These are phyloP conservation scores for Eupithecia insigniata DNA, from an alignment of 2,888 invertebrate species.

Conservation along the genomic window DNA sequence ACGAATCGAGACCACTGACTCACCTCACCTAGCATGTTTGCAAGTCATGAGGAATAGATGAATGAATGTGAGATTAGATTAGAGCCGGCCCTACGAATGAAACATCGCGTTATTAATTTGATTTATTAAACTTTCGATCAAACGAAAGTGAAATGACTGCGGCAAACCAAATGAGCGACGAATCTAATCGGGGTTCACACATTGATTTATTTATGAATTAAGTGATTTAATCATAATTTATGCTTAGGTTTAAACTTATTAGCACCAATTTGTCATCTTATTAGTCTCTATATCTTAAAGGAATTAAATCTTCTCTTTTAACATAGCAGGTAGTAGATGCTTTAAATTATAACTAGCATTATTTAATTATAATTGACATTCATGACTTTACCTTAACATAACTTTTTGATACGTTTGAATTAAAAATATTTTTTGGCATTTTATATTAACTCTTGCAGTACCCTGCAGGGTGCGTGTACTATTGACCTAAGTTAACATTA, in stretches of 20 bases:
- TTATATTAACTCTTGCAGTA: too few relatives aligned
- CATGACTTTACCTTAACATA: too few relatives aligned
- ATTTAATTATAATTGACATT: too few relatives aligned
- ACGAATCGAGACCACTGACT: slow-evolving; percentile 59
- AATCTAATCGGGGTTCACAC: slow-evolving; percentile 13
- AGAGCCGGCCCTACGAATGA: slow-evolving; percentile 33
- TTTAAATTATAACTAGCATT: too few relatives aligned
- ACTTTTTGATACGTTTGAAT: too few relatives aligned
- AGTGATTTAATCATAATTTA: slow-evolving; percentile 18
- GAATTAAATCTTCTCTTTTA: too few relatives aligned
- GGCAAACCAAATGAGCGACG: slow-evolving; percentile 15
- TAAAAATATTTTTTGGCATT: too few relatives aligned
- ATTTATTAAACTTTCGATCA: slow-evolving; percentile 36
- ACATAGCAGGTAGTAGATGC: too few relatives aligned
- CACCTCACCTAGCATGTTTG: slow-evolving; percentile 48
- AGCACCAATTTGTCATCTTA: slow-evolving; percentile 1
- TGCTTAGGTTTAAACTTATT: neutral
- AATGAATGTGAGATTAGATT: slow-evolving; percentile 34
- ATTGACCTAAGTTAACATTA: too few relatives aligned
- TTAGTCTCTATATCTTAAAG: neutral
- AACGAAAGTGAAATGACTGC: slow-evolving; percentile 27
- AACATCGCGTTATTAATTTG: slow-evolving; percentile 33
- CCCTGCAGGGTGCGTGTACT: too few relatives aligned
- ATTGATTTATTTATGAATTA: slow-evolving; percentile 18
- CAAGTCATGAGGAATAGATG: slow-evolving; percentile 41